These are phyloP conservation scores for Gymnobelideus leadbeateri DNA, from an alignment of 2,113 vertebrate species.

Conservation along the genomic window DNA sequence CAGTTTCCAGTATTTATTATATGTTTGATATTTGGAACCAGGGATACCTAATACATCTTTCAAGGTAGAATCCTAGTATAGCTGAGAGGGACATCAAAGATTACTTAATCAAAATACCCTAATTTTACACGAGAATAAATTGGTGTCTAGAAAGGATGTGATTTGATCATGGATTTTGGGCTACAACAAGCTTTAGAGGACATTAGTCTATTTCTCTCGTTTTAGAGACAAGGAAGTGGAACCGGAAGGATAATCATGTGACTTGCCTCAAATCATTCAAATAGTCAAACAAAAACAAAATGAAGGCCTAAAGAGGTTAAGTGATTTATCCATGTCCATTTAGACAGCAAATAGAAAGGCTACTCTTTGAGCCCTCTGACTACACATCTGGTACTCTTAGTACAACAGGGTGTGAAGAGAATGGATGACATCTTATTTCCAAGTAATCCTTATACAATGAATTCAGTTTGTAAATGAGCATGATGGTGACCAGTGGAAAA, in stretches of 20 bases:
- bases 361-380: too few species aligned
- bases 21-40: not conserved
- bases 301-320: not conserved
- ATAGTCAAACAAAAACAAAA: not conserved
- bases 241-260: not conserved
- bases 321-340: not conserved
- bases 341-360: too few species aligned
- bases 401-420: conserved; percentile 21
- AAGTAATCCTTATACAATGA: not conserved
- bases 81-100: not conserved
- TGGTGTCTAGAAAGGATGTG: not conserved
- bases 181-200: not conserved
- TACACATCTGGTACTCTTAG: too few species aligned
- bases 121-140: not conserved
- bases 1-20: conserved; percentile 6
- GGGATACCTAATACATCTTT: not conserved
- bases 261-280: not conserved
- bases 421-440: conserved; percentile 19
- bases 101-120: not conserved
- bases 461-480: not conserved
- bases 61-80: not conserved
- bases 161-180: not conserved
- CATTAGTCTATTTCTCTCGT: not conserved
- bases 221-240: not conserved
- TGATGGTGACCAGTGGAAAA: not conserved